A percentile compares a stretch with the other conserved stretches of the same genome.
These are phyloP conservation scores for Catocala sponsa DNA, from an alignment of 2,888 invertebrate genomes.

Conservation along the genomic window DNA sequence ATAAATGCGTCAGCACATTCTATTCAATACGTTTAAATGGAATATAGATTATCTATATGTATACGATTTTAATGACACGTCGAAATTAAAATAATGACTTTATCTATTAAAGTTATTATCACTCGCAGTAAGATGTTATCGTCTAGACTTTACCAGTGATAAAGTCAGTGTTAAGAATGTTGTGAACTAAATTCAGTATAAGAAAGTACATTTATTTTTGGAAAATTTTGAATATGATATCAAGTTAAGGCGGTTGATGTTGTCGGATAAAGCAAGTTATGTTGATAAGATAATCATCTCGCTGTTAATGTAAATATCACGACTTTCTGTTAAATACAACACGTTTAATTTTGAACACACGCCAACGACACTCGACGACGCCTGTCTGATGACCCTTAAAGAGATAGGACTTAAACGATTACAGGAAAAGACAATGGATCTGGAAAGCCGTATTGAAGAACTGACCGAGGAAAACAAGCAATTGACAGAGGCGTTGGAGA, in stretches of 20 bases:
- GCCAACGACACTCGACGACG: background rate
- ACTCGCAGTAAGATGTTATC: too few relatives aligned
- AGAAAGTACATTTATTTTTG: too few relatives aligned
- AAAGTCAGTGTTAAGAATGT: too few relatives aligned
- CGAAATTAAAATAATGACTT: too few relatives aligned
- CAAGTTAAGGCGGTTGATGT: background rate
- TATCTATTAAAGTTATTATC: too few relatives aligned
- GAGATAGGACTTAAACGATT: slow-evolving; percentile 40
- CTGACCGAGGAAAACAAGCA: slow-evolving; percentile 83
- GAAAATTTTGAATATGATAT: too few relatives aligned
- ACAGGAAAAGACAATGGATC: slow-evolving; percentile 77
- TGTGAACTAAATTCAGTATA: too few relatives aligned
- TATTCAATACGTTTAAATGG: too few relatives aligned
- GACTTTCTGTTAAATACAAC: background rate
- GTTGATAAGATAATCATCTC: background rate
- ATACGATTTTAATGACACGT: too few relatives aligned
- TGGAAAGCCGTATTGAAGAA: slow-evolving; percentile 80
- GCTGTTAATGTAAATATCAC: slow-evolving; percentile 7
- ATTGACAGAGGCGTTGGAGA: slow-evolving; percentile 82
- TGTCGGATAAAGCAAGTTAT: slow-evolving; percentile 4
- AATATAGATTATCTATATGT: too few relatives aligned
- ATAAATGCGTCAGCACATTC: background rate
- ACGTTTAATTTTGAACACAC: background rate
- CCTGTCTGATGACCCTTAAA: background rate
- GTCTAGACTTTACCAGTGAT: too few relatives aligned